phyloP scores from a whole-genome alignment of 2,113 vertebrate genomes.

The Probosciger aterrimus region DNA sequence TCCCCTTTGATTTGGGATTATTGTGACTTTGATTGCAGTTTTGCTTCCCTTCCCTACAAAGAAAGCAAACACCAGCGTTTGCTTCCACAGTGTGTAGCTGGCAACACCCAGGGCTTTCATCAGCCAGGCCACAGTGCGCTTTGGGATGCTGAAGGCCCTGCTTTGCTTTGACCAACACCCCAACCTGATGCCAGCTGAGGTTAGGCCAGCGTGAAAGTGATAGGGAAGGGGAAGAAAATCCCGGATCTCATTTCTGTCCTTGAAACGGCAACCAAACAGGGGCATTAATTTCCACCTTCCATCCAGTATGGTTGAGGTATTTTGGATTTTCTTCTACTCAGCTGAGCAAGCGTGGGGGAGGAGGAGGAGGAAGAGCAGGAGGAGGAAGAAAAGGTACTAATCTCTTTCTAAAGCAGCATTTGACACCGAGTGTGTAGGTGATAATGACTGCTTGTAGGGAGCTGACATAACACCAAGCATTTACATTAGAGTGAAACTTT shows the following conservation, averaged over 20 bases:
- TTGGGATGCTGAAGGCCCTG: rapidly evolving
- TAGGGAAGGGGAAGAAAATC: background rate
- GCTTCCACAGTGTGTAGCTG: rapidly evolving
- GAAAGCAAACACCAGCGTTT: background rate
- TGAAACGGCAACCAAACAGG: background rate
- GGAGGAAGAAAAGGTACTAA: conserved; percentile 37
- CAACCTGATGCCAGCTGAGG: background rate
- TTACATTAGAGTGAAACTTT: conserved; percentile 4
- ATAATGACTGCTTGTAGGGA: conserved; percentile 45
- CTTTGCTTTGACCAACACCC: background rate
- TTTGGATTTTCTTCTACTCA: conserved; percentile 37
- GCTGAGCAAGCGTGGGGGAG: background rate
- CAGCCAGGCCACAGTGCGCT: background rate
- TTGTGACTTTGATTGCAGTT: background rate
- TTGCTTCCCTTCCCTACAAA: background rate
- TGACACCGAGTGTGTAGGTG: conserved; percentile 56
- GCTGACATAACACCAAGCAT: conserved; percentile 11
- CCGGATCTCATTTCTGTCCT: background rate
- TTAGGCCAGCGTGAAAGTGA: background rate
- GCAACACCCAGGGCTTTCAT: background rate
- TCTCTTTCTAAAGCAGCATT: conserved; percentile 52
- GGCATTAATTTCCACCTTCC: background rate
- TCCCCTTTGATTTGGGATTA: background rate
- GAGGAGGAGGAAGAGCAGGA: background rate
- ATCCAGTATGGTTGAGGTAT: background rate